phyloP scores from a whole-genome alignment of 2,888 invertebrate genomes.

The Petrophora chlorosata region DNA sequence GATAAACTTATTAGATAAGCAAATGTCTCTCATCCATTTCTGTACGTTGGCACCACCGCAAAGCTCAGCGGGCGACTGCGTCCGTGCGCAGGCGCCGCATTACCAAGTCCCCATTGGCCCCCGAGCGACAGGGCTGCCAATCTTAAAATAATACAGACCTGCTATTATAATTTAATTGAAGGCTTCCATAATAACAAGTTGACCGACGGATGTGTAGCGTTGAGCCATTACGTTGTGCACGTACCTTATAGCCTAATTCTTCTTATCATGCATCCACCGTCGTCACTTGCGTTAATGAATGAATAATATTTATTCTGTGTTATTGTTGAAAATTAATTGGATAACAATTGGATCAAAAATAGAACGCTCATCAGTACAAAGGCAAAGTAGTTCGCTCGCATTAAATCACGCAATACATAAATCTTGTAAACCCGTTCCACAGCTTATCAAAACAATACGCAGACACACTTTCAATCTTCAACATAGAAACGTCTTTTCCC shows the following conservation, averaged over 20 bases:
- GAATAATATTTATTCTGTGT: conserved; percentile 15
- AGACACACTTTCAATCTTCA: conserved; percentile 76
- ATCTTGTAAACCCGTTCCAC: conserved; percentile 81
- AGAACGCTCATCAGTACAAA: conserved; percentile 77
- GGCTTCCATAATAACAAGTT: conserved; percentile 61
- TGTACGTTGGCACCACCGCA: conserved; percentile 57
- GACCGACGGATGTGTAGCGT: conserved; percentile 52
- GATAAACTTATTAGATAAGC: conserved; percentile 26
- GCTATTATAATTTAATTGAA: conserved; percentile 74
- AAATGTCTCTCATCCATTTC: conserved; percentile 25
- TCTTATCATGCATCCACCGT: conserved; percentile 35
- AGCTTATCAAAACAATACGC: conserved; percentile 85
- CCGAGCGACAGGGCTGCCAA: conserved; percentile 77
- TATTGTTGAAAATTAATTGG: conserved; percentile 18
- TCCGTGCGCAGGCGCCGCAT: conserved; percentile 71
- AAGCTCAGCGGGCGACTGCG: conserved; percentile 70
- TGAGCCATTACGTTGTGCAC: conserved; percentile 49
- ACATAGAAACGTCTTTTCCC: conserved; percentile 65
- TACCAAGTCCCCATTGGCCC: conserved; percentile 75
- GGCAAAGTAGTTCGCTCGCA: conserved; percentile 82
- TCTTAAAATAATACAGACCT: conserved; percentile 67
- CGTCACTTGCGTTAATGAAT: conserved; percentile 33
- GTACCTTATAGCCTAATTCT: conserved; percentile 41
- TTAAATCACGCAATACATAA: conserved; percentile 83
- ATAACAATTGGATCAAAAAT: conserved; percentile 47